phyloP scores from a whole-genome alignment of 1,140 invertebrate genomes.

The Eumaeus atala region DNA sequence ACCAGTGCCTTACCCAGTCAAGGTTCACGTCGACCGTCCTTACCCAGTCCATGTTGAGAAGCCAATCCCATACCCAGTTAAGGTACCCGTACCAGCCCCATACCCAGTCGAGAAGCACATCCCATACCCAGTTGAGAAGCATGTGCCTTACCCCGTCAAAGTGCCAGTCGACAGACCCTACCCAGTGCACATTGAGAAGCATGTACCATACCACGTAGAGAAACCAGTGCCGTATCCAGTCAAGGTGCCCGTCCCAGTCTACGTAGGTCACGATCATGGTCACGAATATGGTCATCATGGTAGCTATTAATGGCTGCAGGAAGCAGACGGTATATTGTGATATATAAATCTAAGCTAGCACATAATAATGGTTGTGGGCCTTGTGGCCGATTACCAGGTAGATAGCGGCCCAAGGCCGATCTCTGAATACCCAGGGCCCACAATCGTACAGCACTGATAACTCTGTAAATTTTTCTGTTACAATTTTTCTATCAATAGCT shows the following conservation, averaged over 20 bases:
- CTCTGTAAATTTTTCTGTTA: conserved; percentile 49
- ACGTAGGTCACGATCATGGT: conserved; percentile 68
- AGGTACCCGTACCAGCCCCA: conserved; percentile 74
- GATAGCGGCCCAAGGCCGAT: conserved; percentile 45
- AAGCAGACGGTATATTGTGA: conserved; percentile 66
- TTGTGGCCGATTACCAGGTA: conserved; percentile 36
- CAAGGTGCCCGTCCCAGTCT: conserved; percentile 75
- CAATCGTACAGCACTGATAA: conserved; percentile 48
- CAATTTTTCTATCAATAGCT: conserved; percentile 39
- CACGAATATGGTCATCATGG: conserved; percentile 68
- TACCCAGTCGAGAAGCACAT: conserved; percentile 81
- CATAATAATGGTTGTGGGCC: conserved; percentile 39
- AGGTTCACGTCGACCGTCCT: conserved; percentile 76
- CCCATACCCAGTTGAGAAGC: conserved; percentile 79
- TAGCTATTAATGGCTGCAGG: conserved; percentile 70
- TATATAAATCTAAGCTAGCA: conserved; percentile 68
- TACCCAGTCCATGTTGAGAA: conserved; percentile 76
- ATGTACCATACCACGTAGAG: conserved; percentile 75
- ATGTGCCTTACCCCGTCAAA: conserved; percentile 76
- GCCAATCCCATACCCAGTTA: conserved; percentile 74
- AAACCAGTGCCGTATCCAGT: conserved; percentile 77
- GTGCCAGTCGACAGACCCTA: conserved; percentile 77
- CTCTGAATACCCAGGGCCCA: conserved; percentile 38
- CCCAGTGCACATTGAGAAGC: conserved; percentile 76
- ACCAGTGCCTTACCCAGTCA: conserved; percentile 78